Percentiles rank a stretch among this genome's conserved stretches.
phyloP scores from a whole-genome alignment of 1,140 invertebrate species.

The Oppia nitens region DNA sequence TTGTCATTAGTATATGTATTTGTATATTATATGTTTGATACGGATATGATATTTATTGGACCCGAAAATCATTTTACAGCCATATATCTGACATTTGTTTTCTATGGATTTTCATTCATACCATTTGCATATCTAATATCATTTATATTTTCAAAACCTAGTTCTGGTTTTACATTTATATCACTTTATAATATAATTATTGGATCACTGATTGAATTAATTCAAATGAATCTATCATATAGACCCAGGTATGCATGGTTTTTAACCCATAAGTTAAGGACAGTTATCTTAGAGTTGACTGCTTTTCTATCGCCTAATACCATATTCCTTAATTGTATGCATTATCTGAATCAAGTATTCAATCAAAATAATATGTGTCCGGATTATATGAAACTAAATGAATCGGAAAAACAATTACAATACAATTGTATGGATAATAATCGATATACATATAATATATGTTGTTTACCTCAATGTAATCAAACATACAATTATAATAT shows the following conservation, averaged over 20 bases:
- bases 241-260: too few relatives aligned
- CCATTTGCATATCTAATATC: conserved; percentile 21
- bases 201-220: not conserved
- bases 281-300: not conserved
- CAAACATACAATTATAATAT: too few relatives aligned
- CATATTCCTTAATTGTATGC: not conserved
- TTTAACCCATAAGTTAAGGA: too few relatives aligned
- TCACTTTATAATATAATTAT: not conserved
- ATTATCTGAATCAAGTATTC: not conserved
- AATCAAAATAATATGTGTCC: not conserved
- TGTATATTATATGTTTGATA: conserved; percentile 11
- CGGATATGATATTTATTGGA: conserved; percentile 6
- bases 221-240: not conserved
- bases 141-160: conserved; percentile 12
- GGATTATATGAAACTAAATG: too few relatives aligned
- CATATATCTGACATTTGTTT: conserved; percentile 15
- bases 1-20: conserved; percentile 13
- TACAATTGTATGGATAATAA: too few relatives aligned
- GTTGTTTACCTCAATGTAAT: too few relatives aligned
- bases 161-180: conserved; percentile 16
- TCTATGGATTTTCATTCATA: conserved; percentile 20
- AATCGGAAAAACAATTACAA: too few relatives aligned
- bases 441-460: too few relatives aligned
- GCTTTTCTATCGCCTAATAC: not conserved
- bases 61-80: not conserved